Base-by-base conservation (phyloP, 2,797 vertebrate genomes). In the Glyptemys insculpta region DNA sequence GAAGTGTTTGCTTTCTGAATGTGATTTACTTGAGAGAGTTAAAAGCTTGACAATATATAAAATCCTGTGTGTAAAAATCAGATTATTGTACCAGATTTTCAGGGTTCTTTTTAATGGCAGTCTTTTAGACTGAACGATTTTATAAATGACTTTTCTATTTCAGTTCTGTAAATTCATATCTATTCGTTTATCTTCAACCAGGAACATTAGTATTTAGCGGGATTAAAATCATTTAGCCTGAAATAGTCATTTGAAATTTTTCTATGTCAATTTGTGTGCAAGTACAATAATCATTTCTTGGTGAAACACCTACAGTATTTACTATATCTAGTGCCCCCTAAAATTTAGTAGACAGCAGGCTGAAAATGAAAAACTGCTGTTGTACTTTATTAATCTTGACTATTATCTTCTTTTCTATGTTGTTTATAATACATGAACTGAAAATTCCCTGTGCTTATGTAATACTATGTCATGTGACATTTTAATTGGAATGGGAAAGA, bases 401-500 rank as follows among this genome's bases (percentile, higher is more conserved):
- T 29, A 8, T 27, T 25, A 9, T 16, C 37, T 2, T 88, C 11
- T 88, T 47, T 80, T 83, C 21, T 25, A 76, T 91, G 44, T 31
- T 85, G 1, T 50, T 88, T 83, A 31, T 91, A 92, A 52, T 57
- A 79, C 1, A 27, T 14, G 27, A 84, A 86, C 49, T 2, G 0
- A 53, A 62, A 86, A 9, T 81, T 92, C 19, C 76, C 79, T 85
- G 31, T 23, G 76, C 19, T 68, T 37, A 14, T 86, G 94, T 89
- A 83, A 84, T 84, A 62, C 21, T 86, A 72, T 65, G 89, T 5
- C 72, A 62, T 25, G 12, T 80, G 29, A 84, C 16, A 41, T 89
- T 84, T 84, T 83, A 96, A 92, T 47, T 87, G 68, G 89, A 94
- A 92, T 87, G 86, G 72, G 29, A 88, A 90, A 93, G 56, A 15